phyloP scores from a whole-genome alignment of 2,888 invertebrate species.

The Drosophila paucipuncta region DNA sequence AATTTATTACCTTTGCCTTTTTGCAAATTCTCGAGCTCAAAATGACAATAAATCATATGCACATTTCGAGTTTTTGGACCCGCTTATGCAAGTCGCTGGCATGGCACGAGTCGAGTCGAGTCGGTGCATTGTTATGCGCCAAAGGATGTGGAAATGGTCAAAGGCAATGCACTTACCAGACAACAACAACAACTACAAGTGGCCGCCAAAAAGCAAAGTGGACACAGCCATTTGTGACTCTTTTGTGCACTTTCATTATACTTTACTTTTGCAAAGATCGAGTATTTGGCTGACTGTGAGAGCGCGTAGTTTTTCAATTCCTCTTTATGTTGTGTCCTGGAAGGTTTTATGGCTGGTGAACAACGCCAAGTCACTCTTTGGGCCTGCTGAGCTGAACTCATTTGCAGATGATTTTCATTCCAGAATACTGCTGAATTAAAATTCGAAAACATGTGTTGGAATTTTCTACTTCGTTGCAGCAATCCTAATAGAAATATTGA shows the following conservation, averaged over 20 bases:
- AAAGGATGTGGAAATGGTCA: constrained; percentile 52
- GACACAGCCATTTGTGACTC: background rate
- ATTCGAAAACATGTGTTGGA: background rate
- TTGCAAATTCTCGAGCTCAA: constrained; percentile 81
- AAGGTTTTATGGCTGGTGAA: background rate
- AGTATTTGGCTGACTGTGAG: background rate
- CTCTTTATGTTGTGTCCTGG: background rate
- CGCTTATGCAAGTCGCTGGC: constrained; percentile 61
- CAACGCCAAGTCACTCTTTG: background rate
- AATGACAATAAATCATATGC: constrained; percentile 80
- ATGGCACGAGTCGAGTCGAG: constrained; percentile 72
- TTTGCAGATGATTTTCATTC: background rate
- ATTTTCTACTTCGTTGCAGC: too few relatives aligned
- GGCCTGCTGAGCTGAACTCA: background rate
- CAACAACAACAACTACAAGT: constrained; percentile 11
- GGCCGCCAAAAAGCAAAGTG: constrained; percentile 32
- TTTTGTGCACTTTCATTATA: background rate
- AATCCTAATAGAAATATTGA: too few relatives aligned
- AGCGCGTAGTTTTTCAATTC: background rate
- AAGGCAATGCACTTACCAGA: constrained; percentile 15
- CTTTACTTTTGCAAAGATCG: background rate
- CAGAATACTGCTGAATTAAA: background rate
- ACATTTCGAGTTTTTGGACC: constrained; percentile 46
- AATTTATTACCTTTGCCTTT: constrained; percentile 83
- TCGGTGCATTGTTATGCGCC: constrained; percentile 69